Evolutionary conservation across 2,888 invertebrate species (phyloP).

Genomic region (Patella pellucida): DNA sequence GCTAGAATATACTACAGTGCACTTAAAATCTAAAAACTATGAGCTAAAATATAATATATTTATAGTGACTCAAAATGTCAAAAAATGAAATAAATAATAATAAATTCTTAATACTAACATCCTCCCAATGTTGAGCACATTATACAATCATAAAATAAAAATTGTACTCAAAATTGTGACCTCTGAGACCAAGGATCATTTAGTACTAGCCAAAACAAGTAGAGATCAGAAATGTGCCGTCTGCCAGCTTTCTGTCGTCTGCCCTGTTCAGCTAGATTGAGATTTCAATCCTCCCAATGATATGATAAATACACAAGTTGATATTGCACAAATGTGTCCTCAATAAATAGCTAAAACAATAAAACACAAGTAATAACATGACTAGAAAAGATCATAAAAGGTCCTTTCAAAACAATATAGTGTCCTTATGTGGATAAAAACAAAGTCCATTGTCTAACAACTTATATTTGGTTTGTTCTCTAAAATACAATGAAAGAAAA

Average conservation of each 20-base stretch:
- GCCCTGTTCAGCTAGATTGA: neutral
- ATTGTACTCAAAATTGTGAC: constrained; percentile 11
- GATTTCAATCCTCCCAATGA: constrained; percentile 10
- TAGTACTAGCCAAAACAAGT: neutral
- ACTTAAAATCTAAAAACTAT: constrained; percentile 6
- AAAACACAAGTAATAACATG: constrained; percentile 7
- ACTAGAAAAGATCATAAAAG: constrained; percentile 2
- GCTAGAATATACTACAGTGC: constrained; percentile 3
- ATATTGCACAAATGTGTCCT: constrained; percentile 11
- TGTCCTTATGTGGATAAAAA: too few relatives aligned
- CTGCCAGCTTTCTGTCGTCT: too few relatives aligned
- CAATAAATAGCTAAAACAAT: constrained; percentile 10
- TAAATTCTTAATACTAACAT: constrained; percentile 10
- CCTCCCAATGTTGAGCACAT: constrained; percentile 10
- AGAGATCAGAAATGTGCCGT: too few relatives aligned
- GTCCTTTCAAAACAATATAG: neutral
- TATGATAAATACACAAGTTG: constrained; percentile 9
- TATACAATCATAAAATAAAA: neutral
- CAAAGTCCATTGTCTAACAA: too few relatives aligned
- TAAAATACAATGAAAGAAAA: too few relatives aligned
- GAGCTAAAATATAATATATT: neutral
- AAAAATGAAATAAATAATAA: constrained; percentile 1
- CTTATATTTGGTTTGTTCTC: too few relatives aligned
- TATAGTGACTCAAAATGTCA: neutral
- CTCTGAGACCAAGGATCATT: constrained; percentile 11